Evolutionary conservation across 2,888 invertebrate species (phyloP), one percentile per base, ranked within the genome.

Genomic region (Melanotus villosus): DNA sequence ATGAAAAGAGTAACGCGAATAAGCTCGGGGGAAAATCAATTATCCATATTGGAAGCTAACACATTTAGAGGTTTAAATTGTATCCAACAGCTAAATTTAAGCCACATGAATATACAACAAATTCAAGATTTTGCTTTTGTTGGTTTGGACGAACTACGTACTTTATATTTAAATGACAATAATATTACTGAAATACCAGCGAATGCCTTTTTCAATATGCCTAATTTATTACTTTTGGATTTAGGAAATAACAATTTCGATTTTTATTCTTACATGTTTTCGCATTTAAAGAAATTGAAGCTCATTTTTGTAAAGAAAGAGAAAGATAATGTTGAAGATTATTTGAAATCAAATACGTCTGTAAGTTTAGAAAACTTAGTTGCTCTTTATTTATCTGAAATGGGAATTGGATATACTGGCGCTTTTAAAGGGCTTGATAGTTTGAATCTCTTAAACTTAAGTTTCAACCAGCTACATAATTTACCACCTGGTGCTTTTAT

Each of bases 31-130:
- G 32, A 30, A 5, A 68, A 64, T 38, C 36, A 10, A 0, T n/a
- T 65, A 18, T 36, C 19, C 3, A 26, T 12, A 10, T 21, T 65
- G 23, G 5, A 12, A 30, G 2, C 18, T 0, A 6, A 58, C 2
- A 47, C 50, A 0, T 65, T 65, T 36, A 12, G 9, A 5, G 65
- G 65, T 2, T 14, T 63, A 1, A 21, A 47, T 47, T 21, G 16
- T 14, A 26, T 60, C 14, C 19, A 32, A 14, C 4, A 12, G 5
- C 12, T 65, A 10, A 32, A 34, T 73, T 75, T 50, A 7, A 14
- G 5, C 1, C n/a, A 50, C 7, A 12, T 1, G 10, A 12, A 1
- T n/a, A 23, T 50, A 12, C 10, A 10, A 23, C 7, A 5, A 1
- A 26, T 50, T 5, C 1, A 26, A 1, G 12, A n/a, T 1, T 12